Evolutionary conservation across 2,888 invertebrate genomes (phyloP).

Genomic region (Buathra laborator): DNA sequence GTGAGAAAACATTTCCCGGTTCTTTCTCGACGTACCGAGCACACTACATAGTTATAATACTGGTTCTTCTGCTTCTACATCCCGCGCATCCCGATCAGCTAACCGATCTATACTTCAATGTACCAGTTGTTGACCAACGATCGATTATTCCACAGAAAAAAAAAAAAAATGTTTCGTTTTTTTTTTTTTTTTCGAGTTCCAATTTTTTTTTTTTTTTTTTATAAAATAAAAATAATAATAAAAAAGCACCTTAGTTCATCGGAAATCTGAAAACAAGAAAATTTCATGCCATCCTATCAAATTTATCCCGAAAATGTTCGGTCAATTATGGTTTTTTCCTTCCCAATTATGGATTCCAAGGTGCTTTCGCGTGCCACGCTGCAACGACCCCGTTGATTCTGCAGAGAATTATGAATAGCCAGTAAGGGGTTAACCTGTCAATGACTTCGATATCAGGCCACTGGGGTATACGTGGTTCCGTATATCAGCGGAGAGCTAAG

Average conservation of each 20-base stretch:
- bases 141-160: slow-evolving; percentile 2
- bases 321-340: no score
- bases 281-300: not conserved
- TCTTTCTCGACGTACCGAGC: slow-evolving; percentile 17
- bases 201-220: not conserved
- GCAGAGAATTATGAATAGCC: not conserved
- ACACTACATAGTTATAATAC: slow-evolving; percentile 35
- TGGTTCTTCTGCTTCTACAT: slow-evolving; percentile 50
- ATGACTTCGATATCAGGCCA: slow-evolving; percentile 17
- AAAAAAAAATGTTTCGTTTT: not conserved
- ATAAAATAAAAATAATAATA: no score
- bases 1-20: slow-evolving; percentile 55
- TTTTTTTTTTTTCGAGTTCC: not conserved
- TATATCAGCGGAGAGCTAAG: slow-evolving; percentile 10
- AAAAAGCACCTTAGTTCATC: no score
- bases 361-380: no score
- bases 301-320: no score
- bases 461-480: not conserved
- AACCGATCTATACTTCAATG: slow-evolving; percentile 12
- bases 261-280: not conserved
- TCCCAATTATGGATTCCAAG: no score
- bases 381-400: not conserved
- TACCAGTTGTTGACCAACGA: slow-evolving; percentile 27
- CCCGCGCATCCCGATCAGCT: slow-evolving; percentile 27
- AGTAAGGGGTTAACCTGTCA: slow-evolving; percentile 5